A percentile compares a stretch with the other conserved stretches of the same genome.
phyloP scores from a whole-genome alignment of 92 coral and sea anemone genomes.

The Nematostella vectensis region DNA sequence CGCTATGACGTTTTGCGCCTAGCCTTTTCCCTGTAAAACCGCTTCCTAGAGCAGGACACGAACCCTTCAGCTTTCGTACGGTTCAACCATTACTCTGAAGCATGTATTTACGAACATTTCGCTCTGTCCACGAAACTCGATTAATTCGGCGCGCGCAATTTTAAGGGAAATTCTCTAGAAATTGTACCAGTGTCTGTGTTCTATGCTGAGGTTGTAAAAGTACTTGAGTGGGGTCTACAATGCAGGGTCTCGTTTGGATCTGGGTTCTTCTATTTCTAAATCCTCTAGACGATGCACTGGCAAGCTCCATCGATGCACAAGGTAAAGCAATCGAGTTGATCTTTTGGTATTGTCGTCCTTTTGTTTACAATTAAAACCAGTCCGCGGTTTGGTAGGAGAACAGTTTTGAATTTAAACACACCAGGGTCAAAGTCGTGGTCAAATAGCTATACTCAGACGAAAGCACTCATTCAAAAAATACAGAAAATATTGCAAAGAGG shows the following conservation, averaged over 20 bases:
- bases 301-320: neutral
- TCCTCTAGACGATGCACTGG: neutral
- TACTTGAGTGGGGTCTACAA: neutral
- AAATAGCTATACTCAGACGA: too few relatives aligned
- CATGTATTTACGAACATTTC: too few relatives aligned
- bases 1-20: neutral
- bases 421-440: neutral
- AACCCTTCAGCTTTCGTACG: neutral
- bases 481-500: neutral
- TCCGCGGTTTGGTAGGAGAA: neutral
- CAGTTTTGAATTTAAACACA: neutral
- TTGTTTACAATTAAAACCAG: neutral
- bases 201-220: neutral
- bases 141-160: too few relatives aligned
- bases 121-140: too few relatives aligned
- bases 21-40: neutral
- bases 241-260: neutral
- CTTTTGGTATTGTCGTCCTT: neutral
- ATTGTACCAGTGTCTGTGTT: too few relatives aligned
- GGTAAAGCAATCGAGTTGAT: neutral
- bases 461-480: neutral
- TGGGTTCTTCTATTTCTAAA: neutral
- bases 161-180: too few relatives aligned
- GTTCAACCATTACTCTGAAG: too few relatives aligned
- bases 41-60: neutral